Conservation (phyloP, 2,888 invertebrate genomes). For the Blastobasis lacticolella region DNA sequence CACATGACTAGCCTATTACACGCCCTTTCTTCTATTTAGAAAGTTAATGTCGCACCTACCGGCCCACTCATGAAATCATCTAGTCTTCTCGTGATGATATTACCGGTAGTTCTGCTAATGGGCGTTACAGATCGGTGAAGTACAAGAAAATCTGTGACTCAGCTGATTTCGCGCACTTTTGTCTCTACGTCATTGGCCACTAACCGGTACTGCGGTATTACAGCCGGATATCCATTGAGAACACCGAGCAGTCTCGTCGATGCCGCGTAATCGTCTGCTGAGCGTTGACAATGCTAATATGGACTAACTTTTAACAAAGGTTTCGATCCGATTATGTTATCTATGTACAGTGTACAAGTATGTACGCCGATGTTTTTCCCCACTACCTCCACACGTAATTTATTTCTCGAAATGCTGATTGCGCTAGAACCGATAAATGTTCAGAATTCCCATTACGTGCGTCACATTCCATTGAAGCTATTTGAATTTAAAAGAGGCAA, state of each 20-base stretch:
- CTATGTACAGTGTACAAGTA: too few species aligned
- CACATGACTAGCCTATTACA: too few species aligned
- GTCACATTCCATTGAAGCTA: neutral
- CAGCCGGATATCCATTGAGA: constrained; percentile 21
- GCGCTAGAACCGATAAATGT: constrained; percentile 1
- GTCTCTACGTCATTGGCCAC: constrained; percentile 45
- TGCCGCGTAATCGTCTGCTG: neutral
- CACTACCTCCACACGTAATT: too few species aligned
- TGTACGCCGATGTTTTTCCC: too few species aligned
- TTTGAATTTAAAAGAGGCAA: too few species aligned
- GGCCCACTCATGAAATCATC: too few species aligned
- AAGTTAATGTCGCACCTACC: too few species aligned
- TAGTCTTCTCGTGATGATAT: constrained; percentile 11
- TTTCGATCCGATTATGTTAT: too few species aligned
- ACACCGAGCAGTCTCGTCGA: neutral
- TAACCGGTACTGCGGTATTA: constrained; percentile 27
- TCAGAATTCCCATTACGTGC: neutral
- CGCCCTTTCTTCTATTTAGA: too few species aligned
- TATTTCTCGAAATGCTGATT: neutral
- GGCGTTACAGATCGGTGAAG: constrained; percentile 13
- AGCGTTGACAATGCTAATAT: too few species aligned
- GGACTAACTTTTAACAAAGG: too few species aligned
- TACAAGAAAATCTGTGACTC: constrained; percentile 53
- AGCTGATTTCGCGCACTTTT: constrained; percentile 66
- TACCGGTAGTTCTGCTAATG: too few species aligned